Evolutionary conservation across 2,888 invertebrate species (phyloP).

Genomic region (Cremastinae sp.): DNA sequence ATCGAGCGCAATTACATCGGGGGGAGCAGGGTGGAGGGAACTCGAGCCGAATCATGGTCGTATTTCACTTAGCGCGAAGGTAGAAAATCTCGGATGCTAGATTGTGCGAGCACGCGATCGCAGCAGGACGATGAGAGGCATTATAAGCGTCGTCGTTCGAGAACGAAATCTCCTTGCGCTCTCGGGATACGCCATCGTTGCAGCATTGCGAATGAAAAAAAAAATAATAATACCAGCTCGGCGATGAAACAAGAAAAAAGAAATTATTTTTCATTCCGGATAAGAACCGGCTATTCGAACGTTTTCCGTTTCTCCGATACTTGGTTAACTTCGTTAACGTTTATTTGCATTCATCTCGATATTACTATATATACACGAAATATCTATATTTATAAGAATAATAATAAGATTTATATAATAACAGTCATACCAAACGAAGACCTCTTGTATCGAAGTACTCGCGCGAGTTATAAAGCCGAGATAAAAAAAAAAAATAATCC

Average conservation of each 20-base stretch:
- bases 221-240: slow-evolving; percentile 3
- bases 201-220: neutral
- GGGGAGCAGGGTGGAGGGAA: too few relatives aligned
- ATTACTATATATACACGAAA: neutral
- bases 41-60: slow-evolving; percentile 1
- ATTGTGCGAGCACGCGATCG: slow-evolving; percentile 12
- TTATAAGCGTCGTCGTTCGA: slow-evolving; percentile 1
- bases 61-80: neutral
- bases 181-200: neutral
- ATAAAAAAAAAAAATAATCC: too few relatives aligned
- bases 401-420: neutral
- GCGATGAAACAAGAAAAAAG: neutral
- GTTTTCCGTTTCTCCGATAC: neutral
- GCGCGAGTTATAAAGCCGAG: too few relatives aligned
- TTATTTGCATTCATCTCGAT: slow-evolving; percentile 42
- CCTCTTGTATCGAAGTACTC: too few relatives aligned
- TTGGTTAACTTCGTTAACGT: slow-evolving; percentile 25
- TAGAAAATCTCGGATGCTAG: slow-evolving; percentile 16
- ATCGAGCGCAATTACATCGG: neutral
- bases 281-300: slow-evolving; percentile 31
- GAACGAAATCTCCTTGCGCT: neutral
- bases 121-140: slow-evolving; percentile 1
- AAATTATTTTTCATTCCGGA: slow-evolving; percentile 28
- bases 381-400: neutral
- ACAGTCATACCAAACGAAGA: too few relatives aligned